Percentiles rank a stretch among this genome's conserved stretches.
phyloP scores from a whole-genome alignment of 1,140 invertebrate genomes.

The Theocolax elegans region DNA sequence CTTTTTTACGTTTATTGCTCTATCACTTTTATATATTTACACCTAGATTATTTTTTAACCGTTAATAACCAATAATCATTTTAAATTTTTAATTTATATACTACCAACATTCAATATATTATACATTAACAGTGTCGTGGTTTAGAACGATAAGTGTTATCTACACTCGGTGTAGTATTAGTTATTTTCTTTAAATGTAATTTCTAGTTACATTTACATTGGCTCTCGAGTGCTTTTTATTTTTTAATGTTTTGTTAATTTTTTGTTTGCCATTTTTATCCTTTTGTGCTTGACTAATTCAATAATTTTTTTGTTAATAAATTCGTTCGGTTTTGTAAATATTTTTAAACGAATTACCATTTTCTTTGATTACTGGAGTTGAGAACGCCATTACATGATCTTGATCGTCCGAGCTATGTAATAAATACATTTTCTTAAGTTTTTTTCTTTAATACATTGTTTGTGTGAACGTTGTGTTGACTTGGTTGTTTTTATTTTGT shows the following conservation, averaged over 20 bases:
- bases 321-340: too few species aligned
- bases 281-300: slow-evolving; percentile 34
- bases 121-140: too few species aligned
- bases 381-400: not conserved
- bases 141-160: too few species aligned
- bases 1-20: not conserved
- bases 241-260: slow-evolving; percentile 19
- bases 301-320: not conserved
- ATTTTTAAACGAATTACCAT: too few species aligned
- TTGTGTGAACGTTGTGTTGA: slow-evolving; percentile 68
- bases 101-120: too few species aligned
- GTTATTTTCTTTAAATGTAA: not conserved
- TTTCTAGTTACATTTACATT: slow-evolving; percentile 8
- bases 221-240: slow-evolving; percentile 1
- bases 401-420: too few species aligned
- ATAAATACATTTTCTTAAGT: too few species aligned
- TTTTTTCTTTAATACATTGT: slow-evolving; percentile 47
- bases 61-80: too few species aligned
- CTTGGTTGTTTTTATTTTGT: slow-evolving; percentile 68
- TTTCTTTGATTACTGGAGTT: not conserved
- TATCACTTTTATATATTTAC: not conserved
- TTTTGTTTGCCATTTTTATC: slow-evolving; percentile 23
- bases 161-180: too few species aligned
- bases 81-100: too few species aligned
- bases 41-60: not conserved